Base-by-base conservation (phyloP, 1,140 invertebrate species). In the Drosophila leontia region DNA sequence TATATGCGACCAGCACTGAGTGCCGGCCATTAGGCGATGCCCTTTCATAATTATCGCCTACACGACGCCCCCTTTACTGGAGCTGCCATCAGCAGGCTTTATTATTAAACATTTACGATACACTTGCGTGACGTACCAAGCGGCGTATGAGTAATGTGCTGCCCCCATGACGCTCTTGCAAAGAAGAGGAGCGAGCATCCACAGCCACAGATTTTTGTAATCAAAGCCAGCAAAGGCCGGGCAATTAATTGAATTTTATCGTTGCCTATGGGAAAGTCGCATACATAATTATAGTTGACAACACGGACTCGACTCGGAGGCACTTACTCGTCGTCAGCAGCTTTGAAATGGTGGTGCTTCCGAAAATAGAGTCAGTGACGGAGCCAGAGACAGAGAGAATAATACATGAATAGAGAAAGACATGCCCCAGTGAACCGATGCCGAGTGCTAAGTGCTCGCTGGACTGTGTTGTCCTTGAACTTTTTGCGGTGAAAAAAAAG, bases 401-500 rank as follows among this genome's bases (percentile, higher is more conserved):
- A 29, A 53, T 37, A 53, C 3, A 37, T 55, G 34, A 55, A 56
- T 19, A 13, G 47, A 29, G 47, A 37, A 37, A 62, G 47, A n/a
- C 15, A 35, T 23, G 50, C 34, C 19, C 53, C 34, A 56, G 53
- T 37, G 32, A 19, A 23, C 34, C 34, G 23, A 19, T 2, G 50
- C 37, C 35, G 13, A 23, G 51, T 64, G 42, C 42, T 15, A 75
- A 67, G 53, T 48, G 53, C 55, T 19, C 29, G 57, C 34, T 57
- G 50, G 50, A 12, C 50, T 12, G n/a, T 34, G 26, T 48, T 76
- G 75, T 76, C 83, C 83, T 87, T 87, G 83, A 87, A 80, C 84
- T 65, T 64, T 71, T 48, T 61, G 32, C 57, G 37, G 39, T 26
- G 9, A 29, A 32, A 12, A 8, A 13, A 35, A 53, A 34, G 1